Percentiles rank a stretch among this genome's conserved stretches.
Evolutionary conservation across 2,888 invertebrate genomes (phyloP).

Genomic region (Acrobeloides nanus): DNA sequence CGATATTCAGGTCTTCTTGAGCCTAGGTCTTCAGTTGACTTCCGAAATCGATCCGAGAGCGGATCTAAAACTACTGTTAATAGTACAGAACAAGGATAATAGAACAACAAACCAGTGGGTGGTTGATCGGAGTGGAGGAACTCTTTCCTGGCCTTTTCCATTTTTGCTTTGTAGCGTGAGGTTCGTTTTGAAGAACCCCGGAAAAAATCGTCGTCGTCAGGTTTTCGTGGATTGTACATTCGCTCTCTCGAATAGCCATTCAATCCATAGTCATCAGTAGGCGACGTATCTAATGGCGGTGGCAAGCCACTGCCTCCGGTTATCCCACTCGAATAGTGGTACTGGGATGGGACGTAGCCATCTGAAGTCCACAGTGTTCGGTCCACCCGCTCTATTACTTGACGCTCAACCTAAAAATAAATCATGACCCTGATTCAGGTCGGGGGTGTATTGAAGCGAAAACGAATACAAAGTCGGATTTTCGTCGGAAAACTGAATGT

Average conservation of each 20-base stretch:
- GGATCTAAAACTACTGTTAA: conserved; percentile 17
- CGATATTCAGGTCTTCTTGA: conserved; percentile 35
- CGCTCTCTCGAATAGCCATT: conserved; percentile 19
- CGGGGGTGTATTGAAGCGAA: too few species aligned
- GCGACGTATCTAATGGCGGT: conserved; percentile 2
- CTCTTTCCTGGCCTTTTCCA: conserved; percentile 45
- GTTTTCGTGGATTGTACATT: conserved; percentile 23
- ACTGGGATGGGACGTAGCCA: conserved; percentile 16
- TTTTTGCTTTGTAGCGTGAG: conserved; percentile 24
- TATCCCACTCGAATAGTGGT: conserved; percentile 10
- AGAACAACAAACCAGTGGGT: neutral
- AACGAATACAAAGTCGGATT: too few species aligned
- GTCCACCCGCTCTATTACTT: conserved; percentile 51
- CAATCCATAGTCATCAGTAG: conserved; percentile 5
- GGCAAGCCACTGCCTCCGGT: neutral
- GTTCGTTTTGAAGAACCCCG: conserved; percentile 31
- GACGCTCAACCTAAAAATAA: conserved; percentile 29
- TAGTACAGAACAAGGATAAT: neutral
- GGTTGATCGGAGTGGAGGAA: conserved; percentile 33
- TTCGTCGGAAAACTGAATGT: too few species aligned
- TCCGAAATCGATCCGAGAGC: conserved; percentile 32
- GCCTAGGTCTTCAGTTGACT: conserved; percentile 42
- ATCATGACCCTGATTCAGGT: too few species aligned
- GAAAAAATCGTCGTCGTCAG: conserved; percentile 26
- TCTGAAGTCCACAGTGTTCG: conserved; percentile 45